Base-by-base conservation (phyloP, 1,140 invertebrate genomes). In the Forficula auricularia region DNA sequence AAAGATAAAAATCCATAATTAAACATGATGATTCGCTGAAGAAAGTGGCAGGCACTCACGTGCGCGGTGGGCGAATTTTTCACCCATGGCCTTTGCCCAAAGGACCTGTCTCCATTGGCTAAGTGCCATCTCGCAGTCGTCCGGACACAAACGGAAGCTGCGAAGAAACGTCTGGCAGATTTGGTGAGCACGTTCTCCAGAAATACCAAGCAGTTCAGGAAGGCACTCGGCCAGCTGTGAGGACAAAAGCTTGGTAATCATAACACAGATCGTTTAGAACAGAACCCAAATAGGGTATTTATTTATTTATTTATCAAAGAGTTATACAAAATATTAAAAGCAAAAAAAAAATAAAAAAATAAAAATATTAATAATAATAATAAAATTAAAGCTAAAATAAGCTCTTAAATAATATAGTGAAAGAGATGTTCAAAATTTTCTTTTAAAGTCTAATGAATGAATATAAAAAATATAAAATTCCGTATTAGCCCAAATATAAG, bases 41-140 rank as follows among this genome's bases (percentile, higher is more conserved):
- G 22, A 4, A 27, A 27, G 22, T 6, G 22, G 22, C 10, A 27
- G 22, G 22, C 4, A 46, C 62, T 61, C 57, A 76, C 72, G 71
- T 52, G 77, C 71, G 45, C 82, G 62, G 55, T 77, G 70, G 43
- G 71, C 71, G 56, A 78, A 76, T 44, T 75, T 68, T 39, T 76
- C 68, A n/a, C 76, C 77, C 22, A 89, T 61, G 9, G 77, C 79
- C 54, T 79, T 72, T 15, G 59, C 68, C 83, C 83, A 89, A 18
- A 88, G 57, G 14, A 72, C 62, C 15, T 65, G 68, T 22, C 82
- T 70, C 82, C 83, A 88, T 35, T 67, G 66, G 50, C 86, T 76
- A 38, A 87, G 61, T 46, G 66, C 67, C 46, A 71, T 74, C 20
- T 70, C 61, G 38, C 69, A 61, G 56, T 83, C 81, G 51, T 84